A percentile compares a stretch with the other conserved stretches of the same genome.
phyloP scores from a whole-genome alignment of 2,888 invertebrate genomes.

The Imbricaverruca yamaguchii region DNA sequence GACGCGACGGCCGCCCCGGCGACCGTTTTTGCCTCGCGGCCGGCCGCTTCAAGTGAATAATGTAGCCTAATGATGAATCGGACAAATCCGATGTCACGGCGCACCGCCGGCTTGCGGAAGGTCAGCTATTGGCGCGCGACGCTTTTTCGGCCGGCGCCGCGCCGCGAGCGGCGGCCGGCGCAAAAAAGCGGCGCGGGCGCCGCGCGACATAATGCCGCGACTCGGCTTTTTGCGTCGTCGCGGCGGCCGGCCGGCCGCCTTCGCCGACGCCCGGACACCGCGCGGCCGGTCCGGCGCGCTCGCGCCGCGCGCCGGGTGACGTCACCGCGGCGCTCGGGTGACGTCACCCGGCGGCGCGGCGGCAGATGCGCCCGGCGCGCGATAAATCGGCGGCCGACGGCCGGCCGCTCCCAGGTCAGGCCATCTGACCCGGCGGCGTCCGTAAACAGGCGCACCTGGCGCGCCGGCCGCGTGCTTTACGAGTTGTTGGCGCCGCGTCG shows the following conservation, averaged over 20 bases:
- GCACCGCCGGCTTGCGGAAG: neutral
- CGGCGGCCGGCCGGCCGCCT: neutral
- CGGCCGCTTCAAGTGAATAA: slow-evolving; percentile 20
- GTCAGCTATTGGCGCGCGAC: neutral
- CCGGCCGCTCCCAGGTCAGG: slow-evolving; percentile 13
- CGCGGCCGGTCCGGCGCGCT: neutral
- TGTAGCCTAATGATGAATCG: slow-evolving; percentile 21
- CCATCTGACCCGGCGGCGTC: neutral
- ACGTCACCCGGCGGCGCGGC: neutral
- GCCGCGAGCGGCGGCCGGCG: too few species aligned
- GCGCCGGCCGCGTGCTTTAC: neutral
- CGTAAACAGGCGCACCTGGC: slow-evolving; percentile 5
- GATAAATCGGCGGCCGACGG: neutral
- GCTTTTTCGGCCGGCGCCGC: neutral
- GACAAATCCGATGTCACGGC: slow-evolving; percentile 5
- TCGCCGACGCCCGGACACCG: too few species aligned
- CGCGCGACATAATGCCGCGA: neutral
- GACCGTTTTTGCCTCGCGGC: slow-evolving; percentile 3
- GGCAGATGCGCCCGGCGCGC: neutral
- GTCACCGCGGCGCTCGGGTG: too few species aligned
- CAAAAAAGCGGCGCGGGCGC: neutral
- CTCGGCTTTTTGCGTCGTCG: neutral
- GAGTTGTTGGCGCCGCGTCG: slow-evolving; percentile 4
- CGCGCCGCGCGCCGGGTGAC: too few species aligned
- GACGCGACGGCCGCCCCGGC: neutral